Percentiles rank a stretch among this genome's conserved stretches.
Evolutionary conservation across 2,113 vertebrate species (phyloP).

Genomic region (Morone saxatilis): DNA sequence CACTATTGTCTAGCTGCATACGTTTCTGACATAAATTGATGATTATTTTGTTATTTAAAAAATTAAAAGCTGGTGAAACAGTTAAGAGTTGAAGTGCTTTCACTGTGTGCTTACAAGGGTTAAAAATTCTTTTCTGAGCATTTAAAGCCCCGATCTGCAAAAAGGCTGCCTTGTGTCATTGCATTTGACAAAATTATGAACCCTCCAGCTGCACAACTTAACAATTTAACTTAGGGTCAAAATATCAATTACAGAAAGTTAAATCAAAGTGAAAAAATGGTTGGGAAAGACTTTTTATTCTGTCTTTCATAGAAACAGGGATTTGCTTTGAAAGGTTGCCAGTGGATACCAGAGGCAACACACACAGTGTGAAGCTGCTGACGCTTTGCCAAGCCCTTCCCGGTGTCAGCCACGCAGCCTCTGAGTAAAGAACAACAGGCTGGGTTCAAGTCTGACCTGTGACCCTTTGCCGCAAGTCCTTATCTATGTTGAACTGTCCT

Average conservation of each 20-base stretch:
- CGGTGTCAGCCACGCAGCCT: slow-evolving; percentile 34
- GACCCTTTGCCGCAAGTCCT: too few relatives aligned
- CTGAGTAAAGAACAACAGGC: slow-evolving; percentile 19
- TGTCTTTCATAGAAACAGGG: slow-evolving; percentile 44
- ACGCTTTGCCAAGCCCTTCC: slow-evolving; percentile 54
- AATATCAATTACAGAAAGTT: slow-evolving; percentile 25
- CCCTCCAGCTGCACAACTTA: not conserved
- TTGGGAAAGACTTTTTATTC: slow-evolving; percentile 14
- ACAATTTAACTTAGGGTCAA: slow-evolving; percentile 27
- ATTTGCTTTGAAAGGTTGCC: slow-evolving; percentile 77
- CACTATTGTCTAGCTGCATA: not conserved
- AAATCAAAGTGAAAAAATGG: slow-evolving; percentile 44
- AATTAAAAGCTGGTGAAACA: not conserved
- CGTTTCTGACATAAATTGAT: not conserved
- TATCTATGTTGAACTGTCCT: too few relatives aligned
- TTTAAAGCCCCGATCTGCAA: not conserved
- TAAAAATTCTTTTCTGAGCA: not conserved
- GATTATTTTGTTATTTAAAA: not conserved
- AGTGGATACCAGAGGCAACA: slow-evolving; percentile 69
- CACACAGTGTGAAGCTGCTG: slow-evolving; percentile 62
- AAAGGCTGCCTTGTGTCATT: not conserved
- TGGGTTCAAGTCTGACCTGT: too few relatives aligned
- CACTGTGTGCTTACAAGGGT: not conserved
- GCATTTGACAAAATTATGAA: slow-evolving; percentile 1
- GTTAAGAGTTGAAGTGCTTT: not conserved